These are phyloP conservation scores for Sarcophaga variegata DNA, from an alignment of 2,888 invertebrate genomes.

Conservation along the genomic window DNA sequence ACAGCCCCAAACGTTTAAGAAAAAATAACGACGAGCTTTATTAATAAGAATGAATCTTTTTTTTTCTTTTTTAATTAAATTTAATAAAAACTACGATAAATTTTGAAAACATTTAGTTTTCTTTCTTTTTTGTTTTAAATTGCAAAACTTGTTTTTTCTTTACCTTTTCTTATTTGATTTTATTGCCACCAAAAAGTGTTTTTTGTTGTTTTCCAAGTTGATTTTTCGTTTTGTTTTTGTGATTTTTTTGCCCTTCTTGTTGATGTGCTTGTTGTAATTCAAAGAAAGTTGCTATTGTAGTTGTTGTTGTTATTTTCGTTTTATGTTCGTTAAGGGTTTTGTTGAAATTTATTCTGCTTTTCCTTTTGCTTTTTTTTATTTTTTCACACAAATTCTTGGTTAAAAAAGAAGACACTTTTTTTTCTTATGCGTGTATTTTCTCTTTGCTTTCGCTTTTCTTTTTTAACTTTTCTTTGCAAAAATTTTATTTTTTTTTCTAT, in stretches of 20 bases:
- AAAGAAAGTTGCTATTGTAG: slow-evolving; percentile 52
- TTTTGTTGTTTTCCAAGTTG: slow-evolving; percentile 12
- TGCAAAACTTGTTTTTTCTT: slow-evolving; percentile 26
- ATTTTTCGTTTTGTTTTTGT: slow-evolving; percentile 24
- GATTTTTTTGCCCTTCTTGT: slow-evolving; percentile 26
- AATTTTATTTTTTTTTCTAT: slow-evolving; percentile 46
- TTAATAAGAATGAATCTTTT: not conserved
- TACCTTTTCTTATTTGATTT: too few species aligned
- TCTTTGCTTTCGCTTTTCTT: slow-evolving; percentile 36
- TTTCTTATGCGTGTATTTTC: slow-evolving; percentile 45
- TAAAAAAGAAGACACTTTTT: slow-evolving; percentile 31
- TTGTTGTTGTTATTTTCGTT: slow-evolving; percentile 40
- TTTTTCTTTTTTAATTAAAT: slow-evolving; percentile 28
- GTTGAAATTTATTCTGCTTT: not conserved
- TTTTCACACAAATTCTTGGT: slow-evolving; percentile 61
- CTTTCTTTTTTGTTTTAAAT: slow-evolving; percentile 30
- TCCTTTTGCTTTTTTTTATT: slow-evolving; percentile 15
- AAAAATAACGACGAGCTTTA: not conserved
- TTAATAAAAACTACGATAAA: too few species aligned
- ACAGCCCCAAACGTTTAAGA: slow-evolving; percentile 59
- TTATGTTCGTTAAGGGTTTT: slow-evolving; percentile 39
- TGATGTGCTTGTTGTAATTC: slow-evolving; percentile 25
- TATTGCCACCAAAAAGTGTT: too few species aligned
- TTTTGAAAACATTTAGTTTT: too few species aligned
- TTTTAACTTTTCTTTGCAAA: slow-evolving; percentile 38